Percentiles rank a stretch among this genome's conserved stretches.
These are phyloP conservation scores for Synodontis membranacea DNA, from an alignment of 2,113 vertebrate species.

Conservation along the genomic window DNA sequence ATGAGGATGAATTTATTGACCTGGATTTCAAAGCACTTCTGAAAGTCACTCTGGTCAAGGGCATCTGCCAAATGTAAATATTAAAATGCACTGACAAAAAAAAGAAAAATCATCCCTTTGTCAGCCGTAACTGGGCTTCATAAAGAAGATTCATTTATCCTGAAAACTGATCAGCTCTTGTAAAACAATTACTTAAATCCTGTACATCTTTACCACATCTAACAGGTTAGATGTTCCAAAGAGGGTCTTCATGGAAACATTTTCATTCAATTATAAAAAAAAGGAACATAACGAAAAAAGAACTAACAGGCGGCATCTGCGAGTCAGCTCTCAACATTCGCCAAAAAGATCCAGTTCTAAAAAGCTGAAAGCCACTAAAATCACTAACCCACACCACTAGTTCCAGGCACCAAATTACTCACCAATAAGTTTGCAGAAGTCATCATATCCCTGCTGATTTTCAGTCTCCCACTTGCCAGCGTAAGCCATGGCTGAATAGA, in stretches of 20 bases:
- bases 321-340: no score
- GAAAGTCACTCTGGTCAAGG: neutral
- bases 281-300: neutral
- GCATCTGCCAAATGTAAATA: neutral
- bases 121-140: neutral
- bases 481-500: slow-evolving; percentile 76
- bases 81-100: neutral
- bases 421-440: slow-evolving; percentile 79
- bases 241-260: neutral
- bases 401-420: slow-evolving; percentile 42
- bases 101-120: neutral
- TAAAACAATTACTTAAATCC: neutral
- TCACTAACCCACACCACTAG: neutral
- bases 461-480: slow-evolving; percentile 83
- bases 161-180: neutral
- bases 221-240: neutral
- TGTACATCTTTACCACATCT: neutral
- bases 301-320: no score
- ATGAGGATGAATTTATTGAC: no score
- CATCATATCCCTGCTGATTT: slow-evolving; percentile 82
- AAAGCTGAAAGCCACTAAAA: no score
- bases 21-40: neutral
- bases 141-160: neutral
- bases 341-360: no score
- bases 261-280: no score